A percentile compares a stretch with the other conserved stretches of the same genome.
Conservation (phyloP, 2,888 invertebrate species). For the Eupithecia subfuscata region DNA sequence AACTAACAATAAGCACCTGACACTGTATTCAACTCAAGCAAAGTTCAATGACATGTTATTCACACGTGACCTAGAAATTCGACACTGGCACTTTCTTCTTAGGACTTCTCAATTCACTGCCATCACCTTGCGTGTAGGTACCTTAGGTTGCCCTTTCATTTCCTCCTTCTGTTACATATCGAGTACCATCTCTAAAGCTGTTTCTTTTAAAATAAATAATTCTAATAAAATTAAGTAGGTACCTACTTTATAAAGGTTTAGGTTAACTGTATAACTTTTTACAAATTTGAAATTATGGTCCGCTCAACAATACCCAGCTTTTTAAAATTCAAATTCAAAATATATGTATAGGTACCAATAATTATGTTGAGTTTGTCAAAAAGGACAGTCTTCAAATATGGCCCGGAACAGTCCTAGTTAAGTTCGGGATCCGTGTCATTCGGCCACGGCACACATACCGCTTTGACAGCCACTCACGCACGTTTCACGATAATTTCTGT, state of each 20-base stretch:
- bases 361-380: background rate
- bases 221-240: background rate
- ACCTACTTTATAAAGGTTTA: background rate
- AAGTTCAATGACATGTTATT: slow-evolving; percentile 79
- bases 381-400: slow-evolving; percentile 62
- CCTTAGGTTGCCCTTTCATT: slow-evolving; percentile 48
- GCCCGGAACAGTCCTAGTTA: slow-evolving; percentile 52
- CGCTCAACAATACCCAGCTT: background rate
- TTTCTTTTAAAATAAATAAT: background rate
- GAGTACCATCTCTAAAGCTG: background rate
- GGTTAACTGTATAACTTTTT: background rate
- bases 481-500: slow-evolving; percentile 53
- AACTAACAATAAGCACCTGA: slow-evolving; percentile 55
- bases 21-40: slow-evolving; percentile 55
- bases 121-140: slow-evolving; percentile 52
- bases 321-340: background rate
- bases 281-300: background rate
- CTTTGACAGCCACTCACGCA: slow-evolving; percentile 62
- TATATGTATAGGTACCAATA: background rate
- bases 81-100: slow-evolving; percentile 78
- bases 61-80: slow-evolving; percentile 76
- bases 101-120: slow-evolving; percentile 69
- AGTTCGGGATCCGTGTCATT: slow-evolving; percentile 74
- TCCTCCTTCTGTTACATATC: slow-evolving; percentile 13
- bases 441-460: slow-evolving; percentile 78